Conservation (phyloP, 2,113 vertebrate genomes). For the Prionailurus bengalensis region DNA sequence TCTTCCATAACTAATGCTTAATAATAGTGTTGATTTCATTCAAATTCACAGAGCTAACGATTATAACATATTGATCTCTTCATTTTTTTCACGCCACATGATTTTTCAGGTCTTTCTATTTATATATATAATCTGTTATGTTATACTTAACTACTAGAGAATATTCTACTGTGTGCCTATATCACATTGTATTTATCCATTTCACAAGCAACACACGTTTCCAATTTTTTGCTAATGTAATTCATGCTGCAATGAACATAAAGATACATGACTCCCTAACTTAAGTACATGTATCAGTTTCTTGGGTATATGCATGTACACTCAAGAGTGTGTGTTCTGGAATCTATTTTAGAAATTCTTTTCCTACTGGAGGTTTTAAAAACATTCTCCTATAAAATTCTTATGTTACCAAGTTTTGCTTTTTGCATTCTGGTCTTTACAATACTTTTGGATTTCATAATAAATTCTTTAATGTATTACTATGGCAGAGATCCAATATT, state of each 20-base stretch:
- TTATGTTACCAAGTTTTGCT: not conserved
- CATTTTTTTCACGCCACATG: not conserved
- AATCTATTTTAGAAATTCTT: conserved; percentile 52
- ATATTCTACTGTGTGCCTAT: not conserved
- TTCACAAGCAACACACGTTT: conserved; percentile 46
- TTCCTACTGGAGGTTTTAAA: conserved; percentile 22
- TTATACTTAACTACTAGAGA: conserved; percentile 43
- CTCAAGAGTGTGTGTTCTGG: conserved; percentile 21
- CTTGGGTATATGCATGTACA: not conserved
- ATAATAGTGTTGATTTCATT: conserved; percentile 52
- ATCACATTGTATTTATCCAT: conserved; percentile 35
- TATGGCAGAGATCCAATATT: not conserved
- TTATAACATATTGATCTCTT: conserved; percentile 30
- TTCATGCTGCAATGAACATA: conserved; percentile 42
- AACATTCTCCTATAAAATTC: not conserved
- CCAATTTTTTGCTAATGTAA: conserved; percentile 16
- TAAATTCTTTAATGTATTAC: conserved; percentile 18
- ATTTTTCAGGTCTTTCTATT: not conserved
- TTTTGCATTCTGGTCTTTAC: conserved; percentile 56
- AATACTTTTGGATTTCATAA: not conserved
- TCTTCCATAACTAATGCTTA: conserved; percentile 1
- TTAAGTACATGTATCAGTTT: not conserved
- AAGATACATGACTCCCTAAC: not conserved
- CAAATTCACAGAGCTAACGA: not conserved
- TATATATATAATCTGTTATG: not conserved